These are phyloP conservation scores for Aleadryas rufinucha DNA, from an alignment of 2,113 vertebrate genomes.

Conservation along the genomic window DNA sequence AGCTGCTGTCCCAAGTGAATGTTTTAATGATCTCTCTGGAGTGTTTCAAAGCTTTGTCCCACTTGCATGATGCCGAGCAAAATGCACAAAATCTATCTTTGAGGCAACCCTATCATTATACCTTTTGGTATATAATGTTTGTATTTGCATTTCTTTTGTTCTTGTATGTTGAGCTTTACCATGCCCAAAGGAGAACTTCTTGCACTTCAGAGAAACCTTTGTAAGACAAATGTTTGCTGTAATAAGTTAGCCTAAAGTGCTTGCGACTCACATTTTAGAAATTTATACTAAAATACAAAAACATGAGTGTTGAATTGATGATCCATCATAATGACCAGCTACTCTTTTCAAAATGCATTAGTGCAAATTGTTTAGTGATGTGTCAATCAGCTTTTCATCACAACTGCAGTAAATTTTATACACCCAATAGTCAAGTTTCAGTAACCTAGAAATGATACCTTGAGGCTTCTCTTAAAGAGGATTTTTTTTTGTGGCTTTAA, in stretches of 20 bases:
- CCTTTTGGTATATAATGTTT: slow-evolving; percentile 21
- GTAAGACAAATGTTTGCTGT: neutral
- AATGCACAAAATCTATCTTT: slow-evolving; percentile 18
- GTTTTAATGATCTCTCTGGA: slow-evolving; percentile 60
- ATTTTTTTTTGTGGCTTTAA: neutral
- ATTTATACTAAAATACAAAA: neutral
- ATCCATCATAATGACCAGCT: neutral
- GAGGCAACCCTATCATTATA: slow-evolving; percentile 29
- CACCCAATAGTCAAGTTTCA: neutral
- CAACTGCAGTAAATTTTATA: neutral
- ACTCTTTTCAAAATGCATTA: neutral
- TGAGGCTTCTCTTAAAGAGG: neutral
- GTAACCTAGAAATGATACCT: neutral
- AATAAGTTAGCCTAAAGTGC: neutral
- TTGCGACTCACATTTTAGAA: neutral
- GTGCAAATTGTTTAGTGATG: neutral
- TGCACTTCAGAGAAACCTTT: slow-evolving; percentile 34
- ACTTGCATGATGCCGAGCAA: neutral
- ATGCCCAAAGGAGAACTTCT: slow-evolving; percentile 20
- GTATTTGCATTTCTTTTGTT: slow-evolving; percentile 57
- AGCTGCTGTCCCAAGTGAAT: slow-evolving; percentile 55
- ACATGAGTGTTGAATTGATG: neutral
- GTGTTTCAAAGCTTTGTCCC: slow-evolving; percentile 45
- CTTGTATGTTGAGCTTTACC: slow-evolving; percentile 8
- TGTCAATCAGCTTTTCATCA: neutral